Base-by-base conservation (phyloP, 1,140 invertebrate species). In the Drosophila burlai region DNA sequence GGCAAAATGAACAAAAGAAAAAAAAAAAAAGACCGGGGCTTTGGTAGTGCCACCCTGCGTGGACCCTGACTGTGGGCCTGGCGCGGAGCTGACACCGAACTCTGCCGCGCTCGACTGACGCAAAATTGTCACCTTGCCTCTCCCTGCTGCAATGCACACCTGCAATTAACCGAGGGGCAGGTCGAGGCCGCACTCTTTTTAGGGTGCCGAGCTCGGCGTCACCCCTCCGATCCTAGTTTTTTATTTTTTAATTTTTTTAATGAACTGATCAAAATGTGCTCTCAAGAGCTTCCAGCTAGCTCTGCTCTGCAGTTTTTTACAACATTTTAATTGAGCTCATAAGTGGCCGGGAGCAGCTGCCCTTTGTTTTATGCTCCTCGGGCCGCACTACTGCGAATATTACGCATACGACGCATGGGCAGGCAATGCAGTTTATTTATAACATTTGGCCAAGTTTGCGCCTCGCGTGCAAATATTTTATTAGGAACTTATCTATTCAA, bases 51-150 rank as follows among this genome's bases (percentile, higher is more conserved):
- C 79, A 67, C 64, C 67, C 82, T 69, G 38, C 46, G 34, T 50
- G 60, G 58, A 58, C 69, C 29, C 38, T 54, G 45, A 24, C 67
- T 52, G 63, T 67, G 62, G 66, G 16, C 47, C 43, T 62, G 67
- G 40, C 58, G 54, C 58, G 21, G 31, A 66, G 46, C 66, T 73
- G 69, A 73, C 69, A 73, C 69, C 69, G 66, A 71, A 71, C 65
- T 59, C 72, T 71, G 73, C 72, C 63, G 80, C 84, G 84, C 84
- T 90, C 85, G 84, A 89, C 69, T 87, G 84, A 87, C 84, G 84
- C 84, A 68, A 87, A 87, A 87, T 87, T 87, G 84, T 87, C 84
- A 89, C 84, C 84, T 87, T 87, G 85, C 81, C 67, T 62, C 75
- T 69, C 66, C 65, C 46, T 79, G 59, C 29, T 79, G 76, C 76